These are phyloP conservation scores for Intoshia linei DNA, from an alignment of 1,140 invertebrate species.

Conservation along the genomic window DNA sequence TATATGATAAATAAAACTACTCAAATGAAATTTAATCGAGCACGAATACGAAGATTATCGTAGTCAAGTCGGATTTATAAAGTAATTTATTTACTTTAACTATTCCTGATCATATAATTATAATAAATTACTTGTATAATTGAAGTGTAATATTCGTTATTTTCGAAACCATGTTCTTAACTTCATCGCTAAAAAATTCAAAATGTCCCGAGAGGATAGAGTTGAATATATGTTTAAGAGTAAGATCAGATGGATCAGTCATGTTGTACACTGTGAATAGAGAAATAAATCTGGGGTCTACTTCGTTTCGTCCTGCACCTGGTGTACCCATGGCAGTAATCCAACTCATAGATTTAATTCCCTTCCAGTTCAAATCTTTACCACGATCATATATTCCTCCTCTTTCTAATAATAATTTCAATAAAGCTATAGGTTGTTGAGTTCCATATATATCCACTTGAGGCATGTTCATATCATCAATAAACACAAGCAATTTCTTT, in stretches of 20 bases:
- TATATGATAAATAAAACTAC: neutral
- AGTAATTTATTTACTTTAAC: slow-evolving; percentile 1
- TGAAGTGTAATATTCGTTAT: slow-evolving; percentile 42
- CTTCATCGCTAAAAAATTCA: slow-evolving; percentile 30
- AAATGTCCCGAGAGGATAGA: slow-evolving; percentile 45
- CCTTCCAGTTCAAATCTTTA: slow-evolving; percentile 59
- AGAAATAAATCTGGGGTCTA: slow-evolving; percentile 54
- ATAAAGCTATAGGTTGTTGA: slow-evolving; percentile 53
- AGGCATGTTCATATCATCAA: slow-evolving; percentile 75
- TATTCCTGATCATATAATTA: neutral
- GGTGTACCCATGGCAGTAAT: slow-evolving; percentile 31
- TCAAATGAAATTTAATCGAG: neutral
- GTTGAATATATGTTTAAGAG: slow-evolving; percentile 26
- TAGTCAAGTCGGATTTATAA: no score
- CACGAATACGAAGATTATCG: no score
- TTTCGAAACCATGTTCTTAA: slow-evolving; percentile 30
- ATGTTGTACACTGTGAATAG: slow-evolving; percentile 55
- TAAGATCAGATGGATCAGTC: slow-evolving; percentile 35
- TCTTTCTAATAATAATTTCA: slow-evolving; percentile 48
- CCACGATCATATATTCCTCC: slow-evolving; percentile 50
- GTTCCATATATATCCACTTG: slow-evolving; percentile 48
- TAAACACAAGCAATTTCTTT: slow-evolving; percentile 48
- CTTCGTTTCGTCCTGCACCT: slow-evolving; percentile 48
- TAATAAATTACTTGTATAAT: slow-evolving; percentile 34
- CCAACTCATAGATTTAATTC: slow-evolving; percentile 38